Evolutionary conservation across 2,797 vertebrate species (phyloP).

Genomic region (Pygocentrus nattereri): DNA sequence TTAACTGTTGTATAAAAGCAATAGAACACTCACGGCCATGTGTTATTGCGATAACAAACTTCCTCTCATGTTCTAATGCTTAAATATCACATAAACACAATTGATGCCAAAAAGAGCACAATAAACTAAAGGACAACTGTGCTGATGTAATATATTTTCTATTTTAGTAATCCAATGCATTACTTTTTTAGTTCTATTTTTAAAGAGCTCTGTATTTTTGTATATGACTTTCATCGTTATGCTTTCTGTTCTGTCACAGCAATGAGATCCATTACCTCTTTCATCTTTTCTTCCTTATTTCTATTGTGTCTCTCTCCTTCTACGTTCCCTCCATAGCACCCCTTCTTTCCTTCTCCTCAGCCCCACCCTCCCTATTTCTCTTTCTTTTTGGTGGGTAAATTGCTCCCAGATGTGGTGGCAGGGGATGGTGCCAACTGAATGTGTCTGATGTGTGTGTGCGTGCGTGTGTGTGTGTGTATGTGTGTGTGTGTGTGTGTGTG

Average conservation of each 20-base stretch:
- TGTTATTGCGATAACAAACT: no score
- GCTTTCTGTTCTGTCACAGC: not conserved
- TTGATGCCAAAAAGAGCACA: no score
- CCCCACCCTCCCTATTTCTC: conserved; percentile 25
- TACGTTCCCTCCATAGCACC: conserved; percentile 9
- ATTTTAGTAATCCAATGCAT: no score
- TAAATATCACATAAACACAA: no score
- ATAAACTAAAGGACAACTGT: no score
- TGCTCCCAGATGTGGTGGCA: conserved; percentile 73
- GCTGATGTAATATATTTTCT: no score
- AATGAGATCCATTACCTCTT: not conserved
- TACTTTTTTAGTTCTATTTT: no score
- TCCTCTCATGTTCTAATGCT: no score
- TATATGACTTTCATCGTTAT: no score
- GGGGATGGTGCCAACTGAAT: conserved; percentile 63
- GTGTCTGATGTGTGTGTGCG: conserved; percentile 45
- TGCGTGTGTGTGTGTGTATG: conserved; percentile 17
- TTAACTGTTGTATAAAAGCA: no score
- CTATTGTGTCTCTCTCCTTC: conserved; percentile 24
- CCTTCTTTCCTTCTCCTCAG: conserved; percentile 34
- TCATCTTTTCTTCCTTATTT: conserved; percentile 9
- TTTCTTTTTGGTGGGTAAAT: conserved; percentile 59
- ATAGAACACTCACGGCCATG: no score
- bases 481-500: conserved; percentile 53
- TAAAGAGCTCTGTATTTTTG: no score